Base-by-base conservation (phyloP, 2,888 invertebrate genomes). In the Caenorhabditis sulstoni region DNA sequence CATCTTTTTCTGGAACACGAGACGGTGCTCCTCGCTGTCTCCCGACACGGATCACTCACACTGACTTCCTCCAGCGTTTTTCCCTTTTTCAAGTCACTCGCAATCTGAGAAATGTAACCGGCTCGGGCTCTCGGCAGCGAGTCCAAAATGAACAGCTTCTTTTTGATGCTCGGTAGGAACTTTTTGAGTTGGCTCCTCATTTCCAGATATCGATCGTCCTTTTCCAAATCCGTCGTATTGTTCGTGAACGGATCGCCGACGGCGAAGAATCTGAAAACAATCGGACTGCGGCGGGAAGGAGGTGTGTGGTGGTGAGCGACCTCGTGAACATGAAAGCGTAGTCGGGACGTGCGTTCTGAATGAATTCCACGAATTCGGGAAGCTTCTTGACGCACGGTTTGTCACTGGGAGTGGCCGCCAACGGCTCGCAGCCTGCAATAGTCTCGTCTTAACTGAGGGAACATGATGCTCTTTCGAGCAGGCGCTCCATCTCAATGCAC, bases 151-250 rank as follows among this genome's bases (percentile, higher is more conserved):
- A 61, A 75, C n/a, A 75, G 16, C 18, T 75, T 75, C 67, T 67
- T 75, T 58, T 67, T 75, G 49, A 75, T 75, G 29, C 55, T 44
- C 39, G 66, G 66, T 23, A 67, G 22, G 22, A 67, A 67, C 39
- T 67, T 66, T 3, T 66, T 61, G 23, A 75, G 23, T 45, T 75
- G 75, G 55, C 44, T 61, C 50, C 55, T 66, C 75, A 75, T 75
- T 18, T 45, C 55, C 4, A 61, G 8, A 23, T 41, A 75, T 16
- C 55, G 66, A 20, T 37, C 20, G n/a, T 75, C 75, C 4, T 44
- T 39, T 14, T 59, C 53, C 55, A 74, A 18, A 29, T 66, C 47
- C 20, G 57, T 61, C 16, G 23, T 61, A 18, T 61, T 57, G n/a
- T 50, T 52, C 22, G 49, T 11, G 20, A 64, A 67, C 18, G 50